Conservation (phyloP, 2,888 invertebrate genomes). For the Lordiphosa andalusiaca region DNA sequence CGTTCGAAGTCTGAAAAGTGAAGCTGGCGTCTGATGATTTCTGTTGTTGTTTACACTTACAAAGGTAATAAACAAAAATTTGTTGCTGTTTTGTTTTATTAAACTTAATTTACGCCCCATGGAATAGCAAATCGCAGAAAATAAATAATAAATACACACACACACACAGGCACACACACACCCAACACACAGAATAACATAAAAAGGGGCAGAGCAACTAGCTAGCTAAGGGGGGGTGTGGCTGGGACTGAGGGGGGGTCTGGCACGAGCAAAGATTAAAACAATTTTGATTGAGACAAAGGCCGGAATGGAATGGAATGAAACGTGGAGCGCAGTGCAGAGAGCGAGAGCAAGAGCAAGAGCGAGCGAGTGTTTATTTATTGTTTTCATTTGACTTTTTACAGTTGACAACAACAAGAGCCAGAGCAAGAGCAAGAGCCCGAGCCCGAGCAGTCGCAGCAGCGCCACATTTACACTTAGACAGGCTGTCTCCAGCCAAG, state of each 20-base stretch:
- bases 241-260: background rate
- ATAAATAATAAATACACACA: constrained; percentile 8
- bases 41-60: too few species aligned
- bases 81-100: constrained; percentile 44
- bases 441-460: too few species aligned
- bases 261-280: too few species aligned
- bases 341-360: background rate
- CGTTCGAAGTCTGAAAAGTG: too few species aligned
- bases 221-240: constrained; percentile 8
- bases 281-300: constrained; percentile 61
- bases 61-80: too few species aligned
- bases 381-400: background rate
- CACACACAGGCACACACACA: background rate
- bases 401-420: background rate
- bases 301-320: constrained; percentile 51
- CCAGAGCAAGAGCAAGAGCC: too few species aligned
- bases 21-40: too few species aligned
- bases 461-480: constrained; percentile 17
- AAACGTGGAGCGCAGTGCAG: constrained; percentile 1
- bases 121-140: constrained; percentile 34
- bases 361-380: constrained; percentile 2
- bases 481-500: constrained; percentile 47
- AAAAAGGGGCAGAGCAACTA: constrained; percentile 1
- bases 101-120: constrained; percentile 60
- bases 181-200: background rate